A percentile compares a stretch with the other conserved stretches of the same genome.
Evolutionary conservation across 2,888 invertebrate genomes (phyloP).

Genomic region (Ctena decussata): DNA sequence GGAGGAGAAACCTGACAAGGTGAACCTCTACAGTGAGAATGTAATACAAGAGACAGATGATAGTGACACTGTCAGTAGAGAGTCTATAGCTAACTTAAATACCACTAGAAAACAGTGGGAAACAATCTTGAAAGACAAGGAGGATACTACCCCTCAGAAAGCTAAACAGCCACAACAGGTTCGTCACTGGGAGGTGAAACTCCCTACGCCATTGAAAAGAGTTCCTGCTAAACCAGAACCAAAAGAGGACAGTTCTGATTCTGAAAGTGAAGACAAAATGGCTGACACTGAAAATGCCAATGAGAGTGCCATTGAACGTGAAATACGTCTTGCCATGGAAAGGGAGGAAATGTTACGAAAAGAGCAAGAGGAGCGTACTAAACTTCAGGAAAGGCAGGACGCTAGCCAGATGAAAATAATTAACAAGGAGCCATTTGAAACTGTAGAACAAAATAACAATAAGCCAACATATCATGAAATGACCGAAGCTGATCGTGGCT

Average conservation of each 20-base stretch:
- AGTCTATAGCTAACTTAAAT: slow-evolving; percentile 80
- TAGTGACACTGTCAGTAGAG: slow-evolving; percentile 77
- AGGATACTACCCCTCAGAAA: slow-evolving; percentile 27
- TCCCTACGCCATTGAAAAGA: slow-evolving; percentile 59
- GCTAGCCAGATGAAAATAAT: slow-evolving; percentile 37
- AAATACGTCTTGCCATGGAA: slow-evolving; percentile 83
- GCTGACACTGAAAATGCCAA: slow-evolving; percentile 64
- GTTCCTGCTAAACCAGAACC: slow-evolving; percentile 56
- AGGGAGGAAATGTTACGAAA: slow-evolving; percentile 79
- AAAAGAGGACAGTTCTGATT: slow-evolving; percentile 32
- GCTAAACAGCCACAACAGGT: slow-evolving; percentile 56
- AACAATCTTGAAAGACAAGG: slow-evolving; percentile 42
- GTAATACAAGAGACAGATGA: slow-evolving; percentile 76
- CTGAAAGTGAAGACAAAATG: slow-evolving; percentile 64
- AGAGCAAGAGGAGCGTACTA: slow-evolving; percentile 77
- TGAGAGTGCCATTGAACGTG: slow-evolving; percentile 84
- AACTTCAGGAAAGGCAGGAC: slow-evolving; percentile 64
- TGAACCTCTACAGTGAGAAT: slow-evolving; percentile 80
- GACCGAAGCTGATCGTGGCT: slow-evolving; percentile 82
- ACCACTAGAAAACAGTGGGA: slow-evolving; percentile 81
- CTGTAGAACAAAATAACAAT: slow-evolving; percentile 60
- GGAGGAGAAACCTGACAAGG: slow-evolving; percentile 74
- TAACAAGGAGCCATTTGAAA: slow-evolving; percentile 63
- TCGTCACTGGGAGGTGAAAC: slow-evolving; percentile 78
- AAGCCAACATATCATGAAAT: slow-evolving; percentile 80